Conservation (phyloP, 2,113 vertebrate species). For the Tachysurus vachellii region DNA sequence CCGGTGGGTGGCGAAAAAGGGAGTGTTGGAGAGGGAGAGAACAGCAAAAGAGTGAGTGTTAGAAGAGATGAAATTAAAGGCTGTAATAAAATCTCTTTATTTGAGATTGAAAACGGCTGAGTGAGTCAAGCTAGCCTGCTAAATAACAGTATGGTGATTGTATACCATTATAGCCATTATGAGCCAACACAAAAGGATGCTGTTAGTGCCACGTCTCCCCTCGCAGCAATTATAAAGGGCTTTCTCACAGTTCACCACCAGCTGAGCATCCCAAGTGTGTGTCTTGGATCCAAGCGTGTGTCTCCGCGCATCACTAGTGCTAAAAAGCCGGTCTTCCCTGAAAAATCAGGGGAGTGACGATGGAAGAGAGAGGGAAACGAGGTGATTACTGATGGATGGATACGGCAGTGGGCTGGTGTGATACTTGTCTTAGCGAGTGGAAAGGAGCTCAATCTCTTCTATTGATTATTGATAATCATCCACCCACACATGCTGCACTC, state of each 20-base stretch:
- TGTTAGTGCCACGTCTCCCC: conserved; percentile 40
- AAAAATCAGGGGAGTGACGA: not conserved
- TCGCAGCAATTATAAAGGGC: conserved; percentile 48
- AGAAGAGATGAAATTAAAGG: conserved; percentile 71
- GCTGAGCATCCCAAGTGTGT: conserved; percentile 20
- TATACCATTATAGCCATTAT: conserved; percentile 60
- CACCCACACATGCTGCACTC: conserved; percentile 38
- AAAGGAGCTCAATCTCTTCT: conserved; percentile 54
- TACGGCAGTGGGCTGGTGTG: conserved; percentile 39
- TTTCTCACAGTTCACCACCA: conserved; percentile 43
- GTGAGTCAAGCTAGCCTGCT: conserved; percentile 52
- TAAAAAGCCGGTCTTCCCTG: conserved; percentile 11
- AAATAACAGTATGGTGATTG: conserved; percentile 55
- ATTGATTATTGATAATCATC: conserved; percentile 70
- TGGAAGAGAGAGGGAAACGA: not conserved
- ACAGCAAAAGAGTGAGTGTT: conserved; percentile 56
- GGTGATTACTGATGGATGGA: conserved; percentile 27
- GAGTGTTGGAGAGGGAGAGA: conserved; percentile 66
- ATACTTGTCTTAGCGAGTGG: conserved; percentile 10
- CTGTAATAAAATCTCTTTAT: conserved; percentile 69
- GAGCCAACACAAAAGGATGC: conserved; percentile 45
- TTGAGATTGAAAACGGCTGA: conserved; percentile 64
- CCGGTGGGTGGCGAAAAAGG: conserved; percentile 72
- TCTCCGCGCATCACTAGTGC: not conserved
- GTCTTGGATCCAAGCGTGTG: not conserved